Conservation (phyloP, 2,797 vertebrate genomes). For the Benthosema pterotum region DNA sequence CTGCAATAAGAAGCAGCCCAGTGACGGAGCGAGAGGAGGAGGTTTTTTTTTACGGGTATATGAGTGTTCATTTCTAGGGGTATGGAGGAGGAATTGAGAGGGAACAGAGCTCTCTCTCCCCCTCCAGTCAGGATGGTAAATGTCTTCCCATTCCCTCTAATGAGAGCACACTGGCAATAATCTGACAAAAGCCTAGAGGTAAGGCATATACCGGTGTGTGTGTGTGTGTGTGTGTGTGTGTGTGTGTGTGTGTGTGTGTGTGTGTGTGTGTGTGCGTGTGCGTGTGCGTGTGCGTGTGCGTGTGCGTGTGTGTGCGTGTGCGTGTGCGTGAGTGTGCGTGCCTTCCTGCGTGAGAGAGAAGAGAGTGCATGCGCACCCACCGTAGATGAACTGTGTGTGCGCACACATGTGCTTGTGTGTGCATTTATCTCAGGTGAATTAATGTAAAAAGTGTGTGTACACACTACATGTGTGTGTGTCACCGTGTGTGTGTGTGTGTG, state of each 20-base stretch:
- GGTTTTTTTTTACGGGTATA: not conserved
- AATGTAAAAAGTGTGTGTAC: slow-evolving; percentile 27
- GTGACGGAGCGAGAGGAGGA: not conserved
- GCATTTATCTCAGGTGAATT: not conserved
- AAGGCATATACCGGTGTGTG: not conserved
- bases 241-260: slow-evolving; percentile 1
- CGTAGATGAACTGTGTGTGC: not conserved
- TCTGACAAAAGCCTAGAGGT: not conserved
- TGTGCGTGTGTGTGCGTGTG: not conserved
- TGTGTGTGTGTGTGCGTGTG: not conserved
- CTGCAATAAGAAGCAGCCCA: not conserved
- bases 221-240: slow-evolving; percentile 2
- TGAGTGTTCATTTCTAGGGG: not conserved
- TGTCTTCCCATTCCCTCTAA: no score
- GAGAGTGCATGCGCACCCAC: no score
- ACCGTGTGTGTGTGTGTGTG: slow-evolving; percentile 4
- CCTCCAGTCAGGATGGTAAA: no score
- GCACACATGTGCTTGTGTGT: no score
- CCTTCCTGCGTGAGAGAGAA: no score
- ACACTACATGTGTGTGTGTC: not conserved
- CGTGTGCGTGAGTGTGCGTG: not conserved
- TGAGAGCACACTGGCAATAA: not conserved
- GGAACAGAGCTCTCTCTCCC: no score
- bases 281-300: not conserved
- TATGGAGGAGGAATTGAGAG: no score